Evolutionary conservation across 2,888 invertebrate species (phyloP).

Genomic region (Heliothis peltigera): DNA sequence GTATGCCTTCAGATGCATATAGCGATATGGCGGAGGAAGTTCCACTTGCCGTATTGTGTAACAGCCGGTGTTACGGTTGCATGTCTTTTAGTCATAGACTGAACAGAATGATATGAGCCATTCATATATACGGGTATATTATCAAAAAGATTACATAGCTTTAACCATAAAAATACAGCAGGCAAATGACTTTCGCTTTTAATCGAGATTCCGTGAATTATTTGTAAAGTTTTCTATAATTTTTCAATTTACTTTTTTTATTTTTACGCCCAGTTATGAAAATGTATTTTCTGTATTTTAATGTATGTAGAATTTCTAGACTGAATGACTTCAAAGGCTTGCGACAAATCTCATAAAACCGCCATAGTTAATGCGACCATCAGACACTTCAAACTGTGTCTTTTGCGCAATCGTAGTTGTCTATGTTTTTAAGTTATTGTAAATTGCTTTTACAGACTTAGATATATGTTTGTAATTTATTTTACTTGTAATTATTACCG

Average conservation of each 20-base stretch:
- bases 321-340: background rate
- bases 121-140: too few relatives aligned
- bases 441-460: conserved; percentile 1
- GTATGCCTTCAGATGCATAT: conserved; percentile 18
- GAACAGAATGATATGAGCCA: conserved; percentile 6
- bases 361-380: conserved; percentile 10
- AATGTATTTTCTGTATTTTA: background rate
- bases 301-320: background rate
- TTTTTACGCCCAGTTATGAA: too few relatives aligned
- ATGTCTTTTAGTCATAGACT: conserved; percentile 3
- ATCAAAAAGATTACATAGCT: too few relatives aligned
- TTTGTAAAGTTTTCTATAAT: too few relatives aligned
- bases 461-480: background rate
- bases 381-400: conserved; percentile 19
- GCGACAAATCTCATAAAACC: conserved; percentile 6
- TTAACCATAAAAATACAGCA: too few relatives aligned
- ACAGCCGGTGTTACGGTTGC: conserved; percentile 21
- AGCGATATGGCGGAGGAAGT: conserved; percentile 25
- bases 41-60: conserved; percentile 31
- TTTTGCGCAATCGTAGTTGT: background rate
- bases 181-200: too few relatives aligned
- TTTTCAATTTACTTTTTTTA: too few relatives aligned
- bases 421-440: conserved; percentile 4
- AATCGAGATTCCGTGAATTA: too few relatives aligned
- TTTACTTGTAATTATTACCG: background rate